Base-by-base conservation (phyloP, 1,140 invertebrate genomes). In the Drosophila baimaii region DNA sequence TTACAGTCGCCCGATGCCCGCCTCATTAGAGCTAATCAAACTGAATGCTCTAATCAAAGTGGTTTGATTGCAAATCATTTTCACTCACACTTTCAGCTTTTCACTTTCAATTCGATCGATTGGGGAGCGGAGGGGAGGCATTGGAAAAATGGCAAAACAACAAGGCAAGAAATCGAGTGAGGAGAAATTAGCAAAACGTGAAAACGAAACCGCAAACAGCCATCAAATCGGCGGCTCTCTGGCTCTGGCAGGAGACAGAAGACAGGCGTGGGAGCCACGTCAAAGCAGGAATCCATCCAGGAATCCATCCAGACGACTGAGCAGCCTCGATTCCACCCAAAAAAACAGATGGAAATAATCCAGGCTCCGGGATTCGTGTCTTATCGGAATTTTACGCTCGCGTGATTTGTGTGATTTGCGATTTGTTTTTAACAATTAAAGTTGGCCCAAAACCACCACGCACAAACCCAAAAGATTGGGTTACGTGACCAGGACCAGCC, bases 51-150 rank as follows among this genome's bases (percentile, higher is more conserved):
- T 62, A 81, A 85, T 84, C 81, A 85, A 73, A 81, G 81, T 74
- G 81, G 81, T 84, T 84, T 77, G 77, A 63, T 57, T 64, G 74
- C 55, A 77, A 85, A 85, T 75, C 78, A 86, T 77, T 86, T 85
- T 78, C 41, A 86, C 81, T 84, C 82, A 86, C 82, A 85, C 82
- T 85, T 86, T 85, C 81, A 66, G 77, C 64, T 81, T 85, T 85
- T 85, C 81, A 86, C 81, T 85, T 85, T 85, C 82, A 74, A 86
- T 78, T 71, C 74, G 46, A 81, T 81, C 78, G 74, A 86, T 81
- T 84, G 77, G 65, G 61, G 61, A n/a, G 33, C 72, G 49, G 71
- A 75, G 64, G 72, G 63, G 71, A 44, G 29, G 39, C 39, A 35
- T 46, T 4, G 44, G 33, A 12, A 59, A 77, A 74, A 71, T 58